phyloP scores from a whole-genome alignment of 2,797 vertebrate genomes.

The Cyprinodon diabolis region DNA sequence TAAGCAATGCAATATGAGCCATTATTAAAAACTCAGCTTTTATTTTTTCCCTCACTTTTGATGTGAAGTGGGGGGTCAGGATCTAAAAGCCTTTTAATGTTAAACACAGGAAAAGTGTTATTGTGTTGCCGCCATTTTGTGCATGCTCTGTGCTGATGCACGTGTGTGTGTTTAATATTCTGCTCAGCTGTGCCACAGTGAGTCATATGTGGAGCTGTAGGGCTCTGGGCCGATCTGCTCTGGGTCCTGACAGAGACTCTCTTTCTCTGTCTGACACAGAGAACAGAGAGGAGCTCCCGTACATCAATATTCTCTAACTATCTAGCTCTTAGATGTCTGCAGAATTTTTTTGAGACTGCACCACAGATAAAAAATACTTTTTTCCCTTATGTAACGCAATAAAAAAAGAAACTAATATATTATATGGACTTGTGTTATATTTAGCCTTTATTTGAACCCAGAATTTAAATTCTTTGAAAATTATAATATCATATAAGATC shows the following conservation, averaged over 20 bases:
- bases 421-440: no score
- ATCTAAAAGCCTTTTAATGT: constrained; percentile 13
- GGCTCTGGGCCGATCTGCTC: constrained; percentile 54
- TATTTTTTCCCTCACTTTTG: not conserved
- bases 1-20: not conserved
- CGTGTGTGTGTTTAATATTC: constrained; percentile 71
- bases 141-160: constrained; percentile 17
- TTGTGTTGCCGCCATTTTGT: constrained; percentile 69
- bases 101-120: constrained; percentile 29
- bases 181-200: constrained; percentile 74
- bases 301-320: not conserved
- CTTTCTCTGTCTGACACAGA: constrained; percentile 14
- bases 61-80: not conserved
- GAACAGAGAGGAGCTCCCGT: not conserved
- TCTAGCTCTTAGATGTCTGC: not conserved
- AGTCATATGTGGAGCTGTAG: constrained; percentile 71
- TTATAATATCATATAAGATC: no score
- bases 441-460: no score
- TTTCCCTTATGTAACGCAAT: no score
- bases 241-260: constrained; percentile 42
- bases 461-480: no score
- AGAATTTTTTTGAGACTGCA: not conserved
- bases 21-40: not conserved
- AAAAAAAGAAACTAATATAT: no score
- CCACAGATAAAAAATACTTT: not conserved